phyloP scores from a whole-genome alignment of 2,113 vertebrate genomes.

The Rutilus rutilus region DNA sequence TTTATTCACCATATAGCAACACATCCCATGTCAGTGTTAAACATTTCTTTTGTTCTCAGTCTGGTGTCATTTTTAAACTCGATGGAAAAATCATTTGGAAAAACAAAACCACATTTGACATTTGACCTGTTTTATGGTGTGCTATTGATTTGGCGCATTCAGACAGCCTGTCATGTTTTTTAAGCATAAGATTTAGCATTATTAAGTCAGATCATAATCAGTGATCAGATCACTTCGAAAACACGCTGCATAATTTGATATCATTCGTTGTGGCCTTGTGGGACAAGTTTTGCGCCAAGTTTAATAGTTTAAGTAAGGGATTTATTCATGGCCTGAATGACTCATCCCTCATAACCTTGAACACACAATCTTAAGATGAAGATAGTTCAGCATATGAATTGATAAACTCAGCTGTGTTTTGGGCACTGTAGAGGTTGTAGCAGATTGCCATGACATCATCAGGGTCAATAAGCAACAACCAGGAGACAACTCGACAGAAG shows the following conservation, averaged over 20 bases:
- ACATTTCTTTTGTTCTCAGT: neutral
- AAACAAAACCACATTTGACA: neutral
- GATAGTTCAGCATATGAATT: neutral
- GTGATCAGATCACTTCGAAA: neutral
- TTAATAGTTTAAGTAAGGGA: neutral
- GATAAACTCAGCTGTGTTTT: neutral
- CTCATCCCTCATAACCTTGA: neutral
- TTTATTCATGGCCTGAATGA: slow-evolving; percentile 11
- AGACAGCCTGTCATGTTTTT: neutral
- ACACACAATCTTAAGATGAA: neutral
- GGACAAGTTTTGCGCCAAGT: neutral
- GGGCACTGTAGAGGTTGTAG: neutral
- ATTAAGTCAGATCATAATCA: too few species aligned
- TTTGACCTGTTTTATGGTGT: slow-evolving; percentile 26
- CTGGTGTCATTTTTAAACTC: neutral
- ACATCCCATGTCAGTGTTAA: neutral
- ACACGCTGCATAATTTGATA: neutral
- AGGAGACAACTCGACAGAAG: slow-evolving; percentile 6
- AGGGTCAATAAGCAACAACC: neutral
- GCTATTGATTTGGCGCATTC: neutral
- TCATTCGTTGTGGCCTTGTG: neutral
- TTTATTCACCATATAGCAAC: neutral
- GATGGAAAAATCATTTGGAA: slow-evolving; percentile 2
- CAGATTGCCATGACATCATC: slow-evolving; percentile 15
- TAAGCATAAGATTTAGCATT: too few species aligned